Percentiles rank a stretch among this genome's conserved stretches.
Conservation (phyloP, 2,888 invertebrate genomes). For the Galeruca laticollis region DNA sequence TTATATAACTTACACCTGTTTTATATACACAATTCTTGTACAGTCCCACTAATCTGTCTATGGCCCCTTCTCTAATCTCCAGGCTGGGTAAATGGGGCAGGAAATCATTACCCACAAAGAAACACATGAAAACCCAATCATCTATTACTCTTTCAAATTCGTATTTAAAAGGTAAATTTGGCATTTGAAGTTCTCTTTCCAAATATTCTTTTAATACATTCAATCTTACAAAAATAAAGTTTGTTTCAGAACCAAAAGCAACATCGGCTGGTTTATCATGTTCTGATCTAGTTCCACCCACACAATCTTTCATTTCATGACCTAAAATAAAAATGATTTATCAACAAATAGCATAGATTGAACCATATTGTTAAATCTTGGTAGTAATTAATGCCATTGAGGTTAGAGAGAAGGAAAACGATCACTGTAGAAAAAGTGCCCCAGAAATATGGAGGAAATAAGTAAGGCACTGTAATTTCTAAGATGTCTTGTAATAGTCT, state of each 20-base stretch:
- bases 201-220: slow-evolving; percentile 94
- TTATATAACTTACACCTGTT: slow-evolving; percentile 78
- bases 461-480: too few species aligned
- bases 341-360: too few species aligned
- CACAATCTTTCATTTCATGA: slow-evolving; percentile 95
- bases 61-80: slow-evolving; percentile 97
- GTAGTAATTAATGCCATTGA: too few species aligned
- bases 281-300: slow-evolving; percentile 71
- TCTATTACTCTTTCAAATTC: slow-evolving; percentile 96
- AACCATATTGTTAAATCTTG: too few species aligned
- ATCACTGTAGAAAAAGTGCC: too few species aligned
- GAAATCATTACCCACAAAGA: slow-evolving; percentile 99
- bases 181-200: slow-evolving; percentile 89
- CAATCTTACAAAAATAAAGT: slow-evolving; percentile 94
- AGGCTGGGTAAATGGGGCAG: slow-evolving; percentile 97
- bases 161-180: slow-evolving; percentile 91
- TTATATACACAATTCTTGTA: slow-evolving; percentile 96
- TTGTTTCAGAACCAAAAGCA: slow-evolving; percentile 78
- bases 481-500: too few species aligned
- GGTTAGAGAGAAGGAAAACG: too few species aligned
- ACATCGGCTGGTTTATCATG: slow-evolving; percentile 70
- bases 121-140: slow-evolving; percentile 99
- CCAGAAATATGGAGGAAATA: too few species aligned
- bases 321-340: slow-evolving; percentile 72
- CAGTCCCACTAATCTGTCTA: slow-evolving; percentile 90